Base-by-base conservation (phyloP, 1,140 invertebrate species). In the Xylocopa sonorina region DNA sequence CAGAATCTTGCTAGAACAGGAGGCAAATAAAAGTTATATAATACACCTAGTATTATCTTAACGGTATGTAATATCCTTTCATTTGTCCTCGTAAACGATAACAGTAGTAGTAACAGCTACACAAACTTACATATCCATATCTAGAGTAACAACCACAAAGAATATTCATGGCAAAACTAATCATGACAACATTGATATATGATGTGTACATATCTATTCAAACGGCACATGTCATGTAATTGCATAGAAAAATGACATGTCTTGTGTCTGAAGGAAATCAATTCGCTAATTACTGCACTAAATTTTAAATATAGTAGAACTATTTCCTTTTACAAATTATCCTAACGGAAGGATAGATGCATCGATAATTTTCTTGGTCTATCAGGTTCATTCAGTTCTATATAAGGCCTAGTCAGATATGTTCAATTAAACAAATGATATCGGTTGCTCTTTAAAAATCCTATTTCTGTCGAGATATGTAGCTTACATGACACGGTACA, bases 221-320 rank as follows among this genome's bases (percentile, higher is more conserved):
- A 68, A 68, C 66, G 66, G 63, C 12, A 48, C 43, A 12, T 18
- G 63, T 67, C 32, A 29, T n/a, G 29, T 18, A 34, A 67, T 24
- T 18, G 18, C 5, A 24, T 0, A 21, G 21, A 57, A n/a, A 14
- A 12, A n/a, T 41, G 21, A 48, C n/a, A n/a, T n/a, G n/a, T n/a
- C n/a, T n/a, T n/a, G n/a, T n/a, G n/a, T n/a, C n/a, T n/a, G n/a
- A n/a, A n/a, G n/a, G n/a, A n/a, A n/a, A n/a, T n/a, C n/a, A n/a
- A n/a, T n/a, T n/a, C n/a, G n/a, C n/a, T n/a, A n/a, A n/a, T n/a
- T n/a, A n/a, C n/a, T n/a, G n/a, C n/a, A n/a, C n/a, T n/a, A n/a
- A n/a, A n/a, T n/a, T n/a, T n/a, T n/a, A n/a, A n/a, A n/a, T n/a
- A n/a, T n/a, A n/a, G n/a, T n/a, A n/a, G n/a, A n/a, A n/a, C n/a